Conservation (phyloP, 2,797 vertebrate genomes). For the Enteromius argenteus region DNA sequence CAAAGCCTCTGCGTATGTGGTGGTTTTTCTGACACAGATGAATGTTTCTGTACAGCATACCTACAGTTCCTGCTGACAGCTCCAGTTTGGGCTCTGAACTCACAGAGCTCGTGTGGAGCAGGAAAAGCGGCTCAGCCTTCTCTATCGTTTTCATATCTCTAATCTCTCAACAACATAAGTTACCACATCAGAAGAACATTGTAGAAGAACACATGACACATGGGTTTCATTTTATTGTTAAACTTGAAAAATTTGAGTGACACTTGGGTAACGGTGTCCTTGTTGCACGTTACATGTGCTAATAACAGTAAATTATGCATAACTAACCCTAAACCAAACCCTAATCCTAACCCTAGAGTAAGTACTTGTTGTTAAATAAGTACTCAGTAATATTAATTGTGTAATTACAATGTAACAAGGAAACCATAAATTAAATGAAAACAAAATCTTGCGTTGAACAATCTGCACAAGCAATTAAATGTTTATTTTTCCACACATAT, state of each 20-base stretch:
- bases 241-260: background rate
- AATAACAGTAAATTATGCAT: background rate
- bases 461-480: conserved; percentile 8
- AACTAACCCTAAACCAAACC: background rate
- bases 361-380: background rate
- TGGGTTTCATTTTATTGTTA: background rate
- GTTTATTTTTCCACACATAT: background rate
- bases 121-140: conserved; percentile 16
- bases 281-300: background rate
- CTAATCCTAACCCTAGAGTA: background rate
- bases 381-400: background rate
- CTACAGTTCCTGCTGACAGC: conserved; percentile 18
- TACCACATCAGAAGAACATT: background rate
- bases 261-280: background rate
- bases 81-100: conserved; percentile 11
- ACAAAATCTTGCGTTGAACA: background rate
- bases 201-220: background rate
- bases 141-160: conserved; percentile 23
- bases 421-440: background rate
- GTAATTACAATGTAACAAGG: background rate
- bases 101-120: background rate
- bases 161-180: conserved; percentile 9
- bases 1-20: conserved; percentile 14
- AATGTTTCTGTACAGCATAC: conserved; percentile 28
- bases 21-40: conserved; percentile 38